A percentile compares a stretch with the other conserved stretches of the same genome.
These are phyloP conservation scores for Norana najaformis DNA, from an alignment of 2,888 invertebrate species.

Conservation along the genomic window DNA sequence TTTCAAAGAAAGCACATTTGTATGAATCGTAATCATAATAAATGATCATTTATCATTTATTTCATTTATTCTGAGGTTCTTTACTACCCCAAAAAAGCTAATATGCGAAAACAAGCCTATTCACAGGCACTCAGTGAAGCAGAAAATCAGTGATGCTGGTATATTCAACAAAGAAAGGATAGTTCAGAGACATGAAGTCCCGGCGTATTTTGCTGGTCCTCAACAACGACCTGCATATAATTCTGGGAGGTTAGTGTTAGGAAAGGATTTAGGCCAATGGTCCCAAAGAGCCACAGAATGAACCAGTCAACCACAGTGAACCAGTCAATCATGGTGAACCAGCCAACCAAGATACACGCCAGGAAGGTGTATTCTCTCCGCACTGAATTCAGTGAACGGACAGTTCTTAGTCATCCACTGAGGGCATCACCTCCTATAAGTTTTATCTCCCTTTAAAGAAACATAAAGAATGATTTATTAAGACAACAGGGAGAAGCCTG, in stretches of 20 bases:
- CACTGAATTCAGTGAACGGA: conserved; percentile 1
- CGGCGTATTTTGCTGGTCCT: not conserved
- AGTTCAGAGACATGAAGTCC: not conserved
- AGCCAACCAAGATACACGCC: not conserved
- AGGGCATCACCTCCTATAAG: not conserved
- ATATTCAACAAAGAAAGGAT: no score
- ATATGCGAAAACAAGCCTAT: not conserved
- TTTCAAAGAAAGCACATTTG: not conserved
- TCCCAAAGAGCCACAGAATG: not conserved
- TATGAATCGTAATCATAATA: not conserved
- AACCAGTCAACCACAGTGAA: not conserved
- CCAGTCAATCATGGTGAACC: not conserved
- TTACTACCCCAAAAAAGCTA: no score
- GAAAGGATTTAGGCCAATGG: conserved; percentile 5
- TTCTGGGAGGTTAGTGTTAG: not conserved
- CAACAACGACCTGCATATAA: not conserved
- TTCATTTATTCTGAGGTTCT: no score
- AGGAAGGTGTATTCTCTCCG: not conserved
- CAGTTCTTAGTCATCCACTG: not conserved
- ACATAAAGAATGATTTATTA: conserved; percentile 13
- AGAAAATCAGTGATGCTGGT: not conserved
- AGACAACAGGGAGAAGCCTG: not conserved
- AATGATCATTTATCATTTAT: not conserved
- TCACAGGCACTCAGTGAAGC: not conserved
- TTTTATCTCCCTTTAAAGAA: conserved; percentile 13